Evolutionary conservation across 23 tunicate species (phyloP), one percentile per base, ranked within the genome.

Genomic region (Trididemnum miniatum): DNA sequence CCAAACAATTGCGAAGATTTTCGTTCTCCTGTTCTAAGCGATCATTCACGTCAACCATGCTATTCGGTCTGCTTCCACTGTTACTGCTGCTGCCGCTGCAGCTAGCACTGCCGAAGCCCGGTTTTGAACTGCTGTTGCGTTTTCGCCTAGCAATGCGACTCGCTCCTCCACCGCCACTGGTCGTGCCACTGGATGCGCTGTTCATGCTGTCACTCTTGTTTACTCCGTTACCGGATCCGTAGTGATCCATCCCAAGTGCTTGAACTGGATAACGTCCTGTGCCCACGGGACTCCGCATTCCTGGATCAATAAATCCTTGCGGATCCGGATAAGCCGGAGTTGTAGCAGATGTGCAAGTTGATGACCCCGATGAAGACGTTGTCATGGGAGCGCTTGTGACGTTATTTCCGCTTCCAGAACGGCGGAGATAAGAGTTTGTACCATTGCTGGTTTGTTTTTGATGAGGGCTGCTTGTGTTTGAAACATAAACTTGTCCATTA

Each of bases 51-150:
- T 90, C 96, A 12, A 86, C 89, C 35, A 35, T 85, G 65, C 96
- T 90, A 83, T 90, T 90, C 32, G 96, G 96, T 1, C 89, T 71
- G 62, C 96, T 90, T 28, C 88, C 88, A 4, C 96, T 54, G 36
- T 76, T 90, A 65, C 96, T 90, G 40, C 96, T 85, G 65, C 88
- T 78, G n/a, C 92, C 86, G 80, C 88, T 83, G 30, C 73, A 25
- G 71, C 79, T 80, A 22, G 74, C 81, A 63, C 18, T 60, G 1
- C 69, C 86, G 33, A 12, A 35, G 4, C 34, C 65, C 26, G 1
- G 22, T 29, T 77, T 77, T 20, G 89, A 85, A 33, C 69, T 72
- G 80, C 86, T 90, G 64, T 90, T 85, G 31, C 96, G 82, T 67
- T 90, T 85, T 22, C 82, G 72, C 31, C 96, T 71, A 26, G 79